Evolutionary conservation across 2,113 vertebrate genomes (phyloP).

Genomic region (Meriones unguiculatus): DNA sequence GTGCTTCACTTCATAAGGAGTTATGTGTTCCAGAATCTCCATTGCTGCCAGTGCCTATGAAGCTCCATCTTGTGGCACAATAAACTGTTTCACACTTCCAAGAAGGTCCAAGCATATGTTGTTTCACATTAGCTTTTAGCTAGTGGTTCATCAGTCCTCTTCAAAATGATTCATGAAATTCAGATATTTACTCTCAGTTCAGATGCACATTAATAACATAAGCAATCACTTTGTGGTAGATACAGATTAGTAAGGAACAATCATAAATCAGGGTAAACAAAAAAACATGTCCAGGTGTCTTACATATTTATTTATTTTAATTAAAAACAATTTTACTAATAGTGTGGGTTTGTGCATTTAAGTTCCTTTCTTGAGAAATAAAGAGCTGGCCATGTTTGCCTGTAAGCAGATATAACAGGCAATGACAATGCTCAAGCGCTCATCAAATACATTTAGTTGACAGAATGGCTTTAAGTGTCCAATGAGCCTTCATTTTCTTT

Average conservation of each 20-base stretch:
- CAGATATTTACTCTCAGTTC: slow-evolving; percentile 35
- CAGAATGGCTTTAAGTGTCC: slow-evolving; percentile 70
- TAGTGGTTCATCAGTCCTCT: slow-evolving; percentile 60
- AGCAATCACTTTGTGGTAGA: slow-evolving; percentile 10
- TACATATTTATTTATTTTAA: slow-evolving; percentile 19
- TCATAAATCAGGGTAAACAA: slow-evolving; percentile 21
- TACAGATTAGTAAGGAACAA: not conserved
- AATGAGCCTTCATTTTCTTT: slow-evolving; percentile 66
- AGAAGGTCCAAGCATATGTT: not conserved
- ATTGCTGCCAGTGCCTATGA: slow-evolving; percentile 14
- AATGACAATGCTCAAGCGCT: slow-evolving; percentile 62
- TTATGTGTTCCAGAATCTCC: slow-evolving; percentile 30
- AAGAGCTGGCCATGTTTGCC: slow-evolving; percentile 49
- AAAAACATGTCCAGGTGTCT: not conserved
- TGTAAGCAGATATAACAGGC: slow-evolving; percentile 44
- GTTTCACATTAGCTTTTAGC: slow-evolving; percentile 64
- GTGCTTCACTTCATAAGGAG: slow-evolving; percentile 56
- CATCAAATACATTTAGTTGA: slow-evolving; percentile 73
- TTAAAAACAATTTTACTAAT: not conserved
- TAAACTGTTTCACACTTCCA: slow-evolving; percentile 34
- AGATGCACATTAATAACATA: not conserved
- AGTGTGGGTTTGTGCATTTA: slow-evolving; percentile 14
- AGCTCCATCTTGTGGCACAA: not conserved
- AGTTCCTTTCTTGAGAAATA: slow-evolving; percentile 65
- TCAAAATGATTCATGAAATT: slow-evolving; percentile 26